phyloP scores from a whole-genome alignment of 1,140 invertebrate genomes.

The Plutomurus gul region DNA sequence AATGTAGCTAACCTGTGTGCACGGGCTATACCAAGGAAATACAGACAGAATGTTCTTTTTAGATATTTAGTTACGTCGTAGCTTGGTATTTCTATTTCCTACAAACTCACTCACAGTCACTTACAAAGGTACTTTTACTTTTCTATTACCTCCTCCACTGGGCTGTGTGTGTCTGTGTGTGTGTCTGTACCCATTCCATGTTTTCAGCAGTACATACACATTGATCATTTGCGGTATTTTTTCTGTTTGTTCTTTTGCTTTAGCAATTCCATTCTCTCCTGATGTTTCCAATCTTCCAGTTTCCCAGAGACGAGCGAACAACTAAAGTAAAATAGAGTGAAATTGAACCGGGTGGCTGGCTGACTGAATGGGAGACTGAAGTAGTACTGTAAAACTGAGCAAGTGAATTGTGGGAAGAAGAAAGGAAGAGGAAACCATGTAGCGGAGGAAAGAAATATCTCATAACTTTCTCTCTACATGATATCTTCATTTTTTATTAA shows the following conservation, averaged over 20 bases:
- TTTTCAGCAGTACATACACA: not conserved
- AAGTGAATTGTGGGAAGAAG: slow-evolving; percentile 17
- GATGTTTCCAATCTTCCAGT: slow-evolving; percentile 25
- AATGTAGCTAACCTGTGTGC: too few species aligned
- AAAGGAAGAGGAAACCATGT: slow-evolving; percentile 22
- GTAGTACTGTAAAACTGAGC: too few species aligned
- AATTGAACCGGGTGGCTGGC: slow-evolving; percentile 5
- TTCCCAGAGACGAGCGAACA: slow-evolving; percentile 20
- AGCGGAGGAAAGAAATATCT: slow-evolving; percentile 32
- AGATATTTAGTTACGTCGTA: not conserved
- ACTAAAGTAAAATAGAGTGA: slow-evolving; percentile 15
- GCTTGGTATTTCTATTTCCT: not conserved
- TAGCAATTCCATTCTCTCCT: slow-evolving; percentile 20
- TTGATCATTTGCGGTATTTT: slow-evolving; percentile 26
- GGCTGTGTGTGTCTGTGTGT: too few species aligned
- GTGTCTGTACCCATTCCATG: too few species aligned
- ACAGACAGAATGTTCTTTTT: too few species aligned
- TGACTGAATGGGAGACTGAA: not conserved
- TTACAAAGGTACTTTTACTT: slow-evolving; percentile 14
- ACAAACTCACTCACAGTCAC: not conserved
- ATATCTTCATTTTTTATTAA: slow-evolving; percentile 41
- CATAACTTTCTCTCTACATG: slow-evolving; percentile 39
- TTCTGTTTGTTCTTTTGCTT: slow-evolving; percentile 19
- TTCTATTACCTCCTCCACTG: slow-evolving; percentile 21
- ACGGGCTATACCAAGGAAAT: too few species aligned